phyloP scores from a whole-genome alignment of 2,797 vertebrate genomes.

The Epinephelus malabaricus region DNA sequence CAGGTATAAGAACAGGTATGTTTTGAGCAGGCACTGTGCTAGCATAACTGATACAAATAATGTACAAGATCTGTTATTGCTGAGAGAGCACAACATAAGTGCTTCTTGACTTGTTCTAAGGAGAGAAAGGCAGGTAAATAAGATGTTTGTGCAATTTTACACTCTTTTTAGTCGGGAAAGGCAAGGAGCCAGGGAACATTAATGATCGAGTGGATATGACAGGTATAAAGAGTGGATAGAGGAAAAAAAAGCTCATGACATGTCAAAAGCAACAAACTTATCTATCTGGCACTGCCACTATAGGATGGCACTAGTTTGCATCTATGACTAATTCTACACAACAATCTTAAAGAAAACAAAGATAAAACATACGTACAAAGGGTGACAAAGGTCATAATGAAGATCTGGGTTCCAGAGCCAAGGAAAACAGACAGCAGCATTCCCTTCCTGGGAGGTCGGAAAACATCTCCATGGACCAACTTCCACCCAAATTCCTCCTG shows the following conservation, averaged over 20 bases:
- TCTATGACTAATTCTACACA: background rate
- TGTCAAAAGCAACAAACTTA: background rate
- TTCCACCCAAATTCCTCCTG: slow-evolving; percentile 98
- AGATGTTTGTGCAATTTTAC: too few species aligned
- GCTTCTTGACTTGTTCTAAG: too few species aligned
- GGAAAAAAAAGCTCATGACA: background rate
- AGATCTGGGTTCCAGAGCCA: slow-evolving; percentile 94
- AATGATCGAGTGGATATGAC: too few species aligned
- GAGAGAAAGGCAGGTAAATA: too few species aligned
- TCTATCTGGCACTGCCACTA: background rate
- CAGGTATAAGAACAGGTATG: too few species aligned
- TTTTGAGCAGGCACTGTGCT: too few species aligned
- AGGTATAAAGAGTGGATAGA: background rate
- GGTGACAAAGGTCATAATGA: slow-evolving; percentile 97
- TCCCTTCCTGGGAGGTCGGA: slow-evolving; percentile 94
- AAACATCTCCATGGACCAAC: slow-evolving; percentile 94
- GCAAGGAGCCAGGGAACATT: too few species aligned
- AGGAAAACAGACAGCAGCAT: slow-evolving; percentile 95
- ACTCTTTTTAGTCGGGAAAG: too few species aligned
- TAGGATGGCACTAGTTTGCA: background rate
- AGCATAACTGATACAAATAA: too few species aligned
- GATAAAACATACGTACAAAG: slow-evolving; percentile 77
- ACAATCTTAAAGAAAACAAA: background rate
- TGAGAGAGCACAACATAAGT: too few species aligned
- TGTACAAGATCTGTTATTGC: too few species aligned